Percentiles rank a stretch among this genome's conserved stretches.
Evolutionary conservation across 2,113 vertebrate genomes (phyloP).

Genomic region (Andinoacara biseriatus): DNA sequence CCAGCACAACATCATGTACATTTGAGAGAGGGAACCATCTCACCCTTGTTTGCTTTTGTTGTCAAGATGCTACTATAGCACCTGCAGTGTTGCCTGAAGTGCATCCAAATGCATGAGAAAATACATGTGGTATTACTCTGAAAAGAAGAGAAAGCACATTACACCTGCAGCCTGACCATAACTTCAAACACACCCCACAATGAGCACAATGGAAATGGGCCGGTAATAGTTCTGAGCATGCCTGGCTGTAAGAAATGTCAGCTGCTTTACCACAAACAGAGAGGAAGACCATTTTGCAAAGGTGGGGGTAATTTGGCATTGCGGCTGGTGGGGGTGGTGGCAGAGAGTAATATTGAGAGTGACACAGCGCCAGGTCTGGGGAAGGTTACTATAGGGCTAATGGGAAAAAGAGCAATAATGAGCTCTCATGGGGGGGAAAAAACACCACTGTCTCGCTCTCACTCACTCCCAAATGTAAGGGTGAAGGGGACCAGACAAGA

Average conservation of each 20-base stretch:
- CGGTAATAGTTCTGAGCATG: constrained; percentile 41
- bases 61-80: constrained; percentile 27
- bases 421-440: constrained; percentile 79
- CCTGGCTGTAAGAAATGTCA: constrained; percentile 51
- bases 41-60: constrained; percentile 20
- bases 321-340: constrained; percentile 36
- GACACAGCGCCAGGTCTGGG: constrained; percentile 66
- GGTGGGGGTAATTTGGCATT: constrained; percentile 65
- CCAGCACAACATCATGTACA: not conserved
- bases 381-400: constrained; percentile 83
- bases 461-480: constrained; percentile 62
- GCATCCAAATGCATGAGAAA: constrained; percentile 30
- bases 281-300: constrained; percentile 52
- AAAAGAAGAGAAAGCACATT: constrained; percentile 37
- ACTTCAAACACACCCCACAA: constrained; percentile 60
- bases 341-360: constrained; percentile 69
- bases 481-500: constrained; percentile 57
- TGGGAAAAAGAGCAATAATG: constrained; percentile 82
- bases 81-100: constrained; percentile 24
- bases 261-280: constrained; percentile 43
- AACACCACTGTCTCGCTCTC: constrained; percentile 38
- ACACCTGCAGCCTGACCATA: constrained; percentile 40
- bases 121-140: constrained; percentile 29
- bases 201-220: constrained; percentile 56
- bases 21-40: constrained; percentile 9